phyloP scores from a whole-genome alignment of 2,888 invertebrate species.

The Neoitamus cyanurus region DNA sequence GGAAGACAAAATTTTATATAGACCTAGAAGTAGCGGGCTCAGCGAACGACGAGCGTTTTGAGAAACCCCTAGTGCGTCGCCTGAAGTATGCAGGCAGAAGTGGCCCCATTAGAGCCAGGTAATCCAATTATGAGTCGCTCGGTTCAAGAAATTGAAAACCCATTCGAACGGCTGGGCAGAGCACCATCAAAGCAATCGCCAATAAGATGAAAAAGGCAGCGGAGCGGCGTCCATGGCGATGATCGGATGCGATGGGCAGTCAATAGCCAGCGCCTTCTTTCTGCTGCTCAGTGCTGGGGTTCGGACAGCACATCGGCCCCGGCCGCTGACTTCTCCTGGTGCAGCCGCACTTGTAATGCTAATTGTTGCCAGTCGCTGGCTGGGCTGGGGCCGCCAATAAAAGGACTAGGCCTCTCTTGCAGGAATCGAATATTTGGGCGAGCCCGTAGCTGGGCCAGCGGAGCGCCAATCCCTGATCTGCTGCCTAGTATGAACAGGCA shows the following conservation, averaged over 20 bases:
- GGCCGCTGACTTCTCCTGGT: neutral
- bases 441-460: neutral
- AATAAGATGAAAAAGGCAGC: neutral
- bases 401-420: neutral
- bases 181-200: conserved; percentile 9
- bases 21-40: neutral
- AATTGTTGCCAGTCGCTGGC: neutral
- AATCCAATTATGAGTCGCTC: conserved; percentile 8
- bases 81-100: neutral
- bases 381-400: neutral
- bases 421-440: neutral
- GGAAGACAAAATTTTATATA: conserved; percentile 3
- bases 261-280: neutral
- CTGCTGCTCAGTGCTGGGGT: neutral
- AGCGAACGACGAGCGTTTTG: neutral
- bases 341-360: neutral
- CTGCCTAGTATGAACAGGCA: neutral
- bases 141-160: neutral
- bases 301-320: neutral
- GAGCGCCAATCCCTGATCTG: neutral
- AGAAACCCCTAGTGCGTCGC: conserved; percentile 1
- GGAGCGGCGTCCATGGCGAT: neutral
- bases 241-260: neutral
- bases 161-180: neutral
- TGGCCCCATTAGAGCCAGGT: conserved; percentile 10